A percentile compares a stretch with the other conserved stretches of the same genome.
Conservation (phyloP, 2,888 invertebrate genomes). For the Melanostoma mellinum region DNA sequence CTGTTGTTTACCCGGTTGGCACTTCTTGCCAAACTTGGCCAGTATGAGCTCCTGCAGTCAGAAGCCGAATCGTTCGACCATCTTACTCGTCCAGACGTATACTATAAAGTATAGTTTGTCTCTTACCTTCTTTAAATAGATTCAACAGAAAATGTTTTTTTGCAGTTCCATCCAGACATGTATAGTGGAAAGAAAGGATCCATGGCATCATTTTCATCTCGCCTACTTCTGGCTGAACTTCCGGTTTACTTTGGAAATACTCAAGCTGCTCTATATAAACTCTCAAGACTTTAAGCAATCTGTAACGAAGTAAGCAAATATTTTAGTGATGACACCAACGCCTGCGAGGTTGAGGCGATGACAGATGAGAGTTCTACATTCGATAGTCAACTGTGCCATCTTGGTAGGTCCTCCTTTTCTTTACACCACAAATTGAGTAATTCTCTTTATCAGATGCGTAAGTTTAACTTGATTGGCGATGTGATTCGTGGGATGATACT, state of each 20-base stretch:
- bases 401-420: slow-evolving; percentile 82
- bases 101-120: slow-evolving; percentile 85
- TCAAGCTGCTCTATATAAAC: slow-evolving; percentile 85
- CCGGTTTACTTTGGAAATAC: slow-evolving; percentile 91
- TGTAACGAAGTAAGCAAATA: slow-evolving; percentile 79
- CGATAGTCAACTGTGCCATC: slow-evolving; percentile 92
- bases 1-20: slow-evolving; percentile 96
- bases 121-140: no score
- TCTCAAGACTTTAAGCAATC: slow-evolving; percentile 79
- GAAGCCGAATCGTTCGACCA: slow-evolving; percentile 95
- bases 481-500: slow-evolving; percentile 85
- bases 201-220: slow-evolving; percentile 95
- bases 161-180: slow-evolving; percentile 95
- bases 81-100: slow-evolving; percentile 95
- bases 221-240: slow-evolving; percentile 93
- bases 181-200: slow-evolving; percentile 93
- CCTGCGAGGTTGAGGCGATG: slow-evolving; percentile 86
- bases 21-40: slow-evolving; percentile 90
- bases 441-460: slow-evolving; percentile 84
- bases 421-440: slow-evolving; percentile 1
- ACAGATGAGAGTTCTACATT: slow-evolving; percentile 90
- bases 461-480: slow-evolving; percentile 88
- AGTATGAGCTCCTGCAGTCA: slow-evolving; percentile 88
- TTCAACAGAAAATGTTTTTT: slow-evolving; percentile 81
- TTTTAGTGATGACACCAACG: slow-evolving; percentile 82